Evolutionary conservation across 2,888 invertebrate genomes (phyloP).

Genomic region (Watsonalla binaria): DNA sequence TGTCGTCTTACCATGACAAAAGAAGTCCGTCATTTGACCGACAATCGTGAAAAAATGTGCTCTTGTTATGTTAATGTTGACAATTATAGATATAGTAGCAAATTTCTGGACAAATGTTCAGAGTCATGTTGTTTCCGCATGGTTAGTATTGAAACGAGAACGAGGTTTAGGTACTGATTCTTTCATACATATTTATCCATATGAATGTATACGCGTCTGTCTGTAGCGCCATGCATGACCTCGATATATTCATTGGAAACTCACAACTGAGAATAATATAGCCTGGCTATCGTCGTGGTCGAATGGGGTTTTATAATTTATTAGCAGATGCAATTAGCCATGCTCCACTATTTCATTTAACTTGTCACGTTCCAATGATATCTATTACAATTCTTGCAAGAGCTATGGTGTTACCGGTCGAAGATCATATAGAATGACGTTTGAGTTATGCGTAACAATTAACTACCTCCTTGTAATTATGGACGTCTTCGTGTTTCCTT

Average conservation of each 20-base stretch:
- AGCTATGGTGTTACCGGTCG: conserved; percentile 16
- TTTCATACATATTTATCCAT: no score
- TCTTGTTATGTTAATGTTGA: conserved; percentile 53
- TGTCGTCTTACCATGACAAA: conserved; percentile 61
- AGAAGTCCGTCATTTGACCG: conserved; percentile 41
- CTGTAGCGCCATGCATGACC: conserved; percentile 4
- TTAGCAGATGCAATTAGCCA: conserved; percentile 35
- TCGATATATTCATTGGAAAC: conserved; percentile 36
- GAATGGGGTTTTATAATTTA: conserved; percentile 43
- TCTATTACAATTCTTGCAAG: conserved; percentile 19
- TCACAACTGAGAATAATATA: conserved; percentile 32
- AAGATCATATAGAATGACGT: conserved; percentile 24
- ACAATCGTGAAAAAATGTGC: conserved; percentile 43
- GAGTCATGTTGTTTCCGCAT: conserved; percentile 22
- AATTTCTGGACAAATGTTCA: conserved; percentile 18
- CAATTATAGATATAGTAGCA: conserved; percentile 37
- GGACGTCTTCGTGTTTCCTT: no score
- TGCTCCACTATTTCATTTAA: conserved; percentile 31
- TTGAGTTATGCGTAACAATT: conserved; percentile 20
- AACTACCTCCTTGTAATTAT: conserved; percentile 38
- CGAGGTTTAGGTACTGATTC: neutral
- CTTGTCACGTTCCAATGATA: conserved; percentile 33
- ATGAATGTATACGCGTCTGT: no score
- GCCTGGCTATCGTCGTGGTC: conserved; percentile 19
- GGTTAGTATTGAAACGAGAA: conserved; percentile 13